A percentile compares a stretch with the other conserved stretches of the same genome.
Conservation (phyloP, 1,140 invertebrate genomes). For the Procambarus virginalis region DNA sequence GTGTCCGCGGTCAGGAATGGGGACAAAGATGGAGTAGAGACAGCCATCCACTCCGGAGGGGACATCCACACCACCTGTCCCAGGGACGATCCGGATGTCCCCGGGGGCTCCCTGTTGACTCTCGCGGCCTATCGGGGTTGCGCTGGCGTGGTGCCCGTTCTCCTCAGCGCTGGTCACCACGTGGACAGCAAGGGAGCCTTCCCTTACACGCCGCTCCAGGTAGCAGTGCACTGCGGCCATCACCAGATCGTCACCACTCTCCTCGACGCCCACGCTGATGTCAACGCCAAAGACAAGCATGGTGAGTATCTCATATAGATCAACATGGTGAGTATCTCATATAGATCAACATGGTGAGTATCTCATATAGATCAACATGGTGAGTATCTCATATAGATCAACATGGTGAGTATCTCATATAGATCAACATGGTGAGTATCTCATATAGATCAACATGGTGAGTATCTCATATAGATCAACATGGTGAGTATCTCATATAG, state of each 20-base stretch:
- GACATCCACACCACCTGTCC: not conserved
- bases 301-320: not conserved
- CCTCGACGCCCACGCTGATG: not conserved
- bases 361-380: too few relatives aligned
- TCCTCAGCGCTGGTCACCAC: conserved; percentile 8
- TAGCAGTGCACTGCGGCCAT: not conserved
- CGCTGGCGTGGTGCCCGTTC: not conserved
- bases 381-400: not conserved
- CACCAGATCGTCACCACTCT: not conserved
- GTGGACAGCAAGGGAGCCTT: not conserved
- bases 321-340: too few relatives aligned
- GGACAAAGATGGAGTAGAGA: not conserved
- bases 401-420: too few relatives aligned
- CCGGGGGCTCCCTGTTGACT: not conserved
- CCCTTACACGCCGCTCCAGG: conserved; percentile 16
- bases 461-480: not conserved
- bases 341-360: too few relatives aligned
- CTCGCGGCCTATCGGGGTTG: not conserved
- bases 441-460: too few relatives aligned
- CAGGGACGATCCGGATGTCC: not conserved
- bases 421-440: too few relatives aligned
- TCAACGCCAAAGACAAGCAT: conserved; percentile 1
- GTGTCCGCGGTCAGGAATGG: not conserved
- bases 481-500: too few relatives aligned
- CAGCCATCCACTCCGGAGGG: not conserved